These are phyloP conservation scores for Spialia ferax DNA, from an alignment of 2,888 invertebrate genomes.

Conservation along the genomic window DNA sequence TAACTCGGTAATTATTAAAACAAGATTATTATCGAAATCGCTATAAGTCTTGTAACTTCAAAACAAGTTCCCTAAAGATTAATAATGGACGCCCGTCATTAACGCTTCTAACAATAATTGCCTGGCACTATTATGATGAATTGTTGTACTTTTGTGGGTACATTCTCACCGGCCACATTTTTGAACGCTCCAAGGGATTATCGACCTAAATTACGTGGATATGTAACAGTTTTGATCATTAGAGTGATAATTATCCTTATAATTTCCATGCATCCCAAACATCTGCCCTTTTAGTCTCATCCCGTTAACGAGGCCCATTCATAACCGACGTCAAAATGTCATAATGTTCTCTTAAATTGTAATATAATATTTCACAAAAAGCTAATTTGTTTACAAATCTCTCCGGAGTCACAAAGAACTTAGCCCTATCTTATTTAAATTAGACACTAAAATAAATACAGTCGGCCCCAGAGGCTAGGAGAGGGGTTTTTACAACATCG, in stretches of 20 bases:
- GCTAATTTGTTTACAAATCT: constrained; percentile 80
- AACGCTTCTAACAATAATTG: constrained; percentile 81
- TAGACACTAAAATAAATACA: constrained; percentile 82
- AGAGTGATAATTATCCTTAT: constrained; percentile 54
- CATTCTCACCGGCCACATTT: constrained; percentile 67
- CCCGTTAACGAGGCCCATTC: constrained; percentile 44
- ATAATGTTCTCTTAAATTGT: constrained; percentile 37
- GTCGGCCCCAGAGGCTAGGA: constrained; percentile 63
- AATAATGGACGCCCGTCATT: constrained; percentile 81
- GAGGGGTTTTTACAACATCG: constrained; percentile 68
- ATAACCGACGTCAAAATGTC: constrained; percentile 38
- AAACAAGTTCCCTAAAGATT: constrained; percentile 80
- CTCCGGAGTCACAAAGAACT: constrained; percentile 76
- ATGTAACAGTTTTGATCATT: constrained; percentile 59
- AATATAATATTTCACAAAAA: constrained; percentile 50
- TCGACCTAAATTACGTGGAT: constrained; percentile 58
- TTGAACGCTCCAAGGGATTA: constrained; percentile 73
- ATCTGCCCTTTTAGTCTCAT: constrained; percentile 46
- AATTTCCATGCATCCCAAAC: constrained; percentile 53
- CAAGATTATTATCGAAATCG: constrained; percentile 84
- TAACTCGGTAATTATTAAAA: constrained; percentile 83
- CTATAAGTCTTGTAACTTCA: constrained; percentile 76
- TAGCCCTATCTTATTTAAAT: constrained; percentile 82
- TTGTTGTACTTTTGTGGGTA: constrained; percentile 78
- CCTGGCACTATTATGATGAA: constrained; percentile 71